phyloP scores from a whole-genome alignment of 2,888 invertebrate species.

The Ormyrus rosae region DNA sequence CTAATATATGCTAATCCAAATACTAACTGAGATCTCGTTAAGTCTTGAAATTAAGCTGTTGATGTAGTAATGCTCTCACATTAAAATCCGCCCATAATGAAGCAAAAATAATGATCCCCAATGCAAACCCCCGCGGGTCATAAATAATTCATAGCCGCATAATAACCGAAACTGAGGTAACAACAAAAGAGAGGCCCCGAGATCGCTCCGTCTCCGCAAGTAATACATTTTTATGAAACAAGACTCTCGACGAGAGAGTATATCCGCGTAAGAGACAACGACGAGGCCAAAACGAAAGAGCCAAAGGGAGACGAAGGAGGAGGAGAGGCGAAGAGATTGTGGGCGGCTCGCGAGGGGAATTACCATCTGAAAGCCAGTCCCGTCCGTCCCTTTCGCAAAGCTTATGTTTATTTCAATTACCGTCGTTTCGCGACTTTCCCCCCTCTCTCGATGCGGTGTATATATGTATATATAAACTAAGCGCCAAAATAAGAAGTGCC shows the following conservation, averaged over 20 bases:
- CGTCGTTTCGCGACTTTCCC: constrained; percentile 57
- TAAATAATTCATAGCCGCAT: constrained; percentile 46
- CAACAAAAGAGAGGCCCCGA: background rate
- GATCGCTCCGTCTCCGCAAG: constrained; percentile 5
- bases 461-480: background rate
- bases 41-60: no score
- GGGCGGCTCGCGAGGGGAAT: constrained; percentile 60
- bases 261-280: constrained; percentile 4
- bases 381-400: constrained; percentile 52
- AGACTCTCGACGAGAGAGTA: background rate
- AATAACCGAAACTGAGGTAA: constrained; percentile 1
- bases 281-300: constrained; percentile 1
- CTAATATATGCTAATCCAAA: no score
- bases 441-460: background rate
- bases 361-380: constrained; percentile 65
- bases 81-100: constrained; percentile 15
- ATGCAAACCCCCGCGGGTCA: background rate
- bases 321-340: constrained; percentile 57
- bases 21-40: no score
- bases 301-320: constrained; percentile 45
- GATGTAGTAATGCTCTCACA: background rate
- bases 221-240: constrained; percentile 43
- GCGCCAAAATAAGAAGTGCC: constrained; percentile 25
- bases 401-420: constrained; percentile 69
- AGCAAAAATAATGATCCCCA: constrained; percentile 18